phyloP scores from a whole-genome alignment of 53 echinoderm and acorn worm species.

The Mesocentrotus franciscanus region DNA sequence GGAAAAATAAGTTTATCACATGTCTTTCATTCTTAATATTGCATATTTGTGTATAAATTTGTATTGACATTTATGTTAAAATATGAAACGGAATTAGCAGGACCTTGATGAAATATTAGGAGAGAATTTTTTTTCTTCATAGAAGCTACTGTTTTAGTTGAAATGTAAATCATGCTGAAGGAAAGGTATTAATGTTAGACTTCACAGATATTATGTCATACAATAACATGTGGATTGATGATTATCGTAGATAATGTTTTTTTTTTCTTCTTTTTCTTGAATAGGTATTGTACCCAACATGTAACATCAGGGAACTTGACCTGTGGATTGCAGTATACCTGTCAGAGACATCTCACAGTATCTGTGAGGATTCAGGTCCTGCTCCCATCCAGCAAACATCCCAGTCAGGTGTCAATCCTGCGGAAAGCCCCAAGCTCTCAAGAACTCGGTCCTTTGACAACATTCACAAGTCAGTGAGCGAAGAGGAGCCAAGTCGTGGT shows the following conservation, averaged over 20 bases:
- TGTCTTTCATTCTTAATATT: not conserved
- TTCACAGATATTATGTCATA: not conserved
- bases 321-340: conserved; percentile 90
- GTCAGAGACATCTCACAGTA: conserved; percentile 75
- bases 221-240: not conserved
- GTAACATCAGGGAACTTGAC: conserved; percentile 78
- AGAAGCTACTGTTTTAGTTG: not conserved
- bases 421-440: conserved; percentile 81
- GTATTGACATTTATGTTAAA: not conserved
- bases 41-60: not conserved
- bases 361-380: conserved; percentile 62
- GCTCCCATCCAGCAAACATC: conserved; percentile 53
- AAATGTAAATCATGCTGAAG: not conserved
- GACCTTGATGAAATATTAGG: not conserved
- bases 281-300: conserved; percentile 88
- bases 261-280: not conserved
- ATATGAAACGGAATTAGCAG: not conserved
- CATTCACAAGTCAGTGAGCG: conserved; percentile 80
- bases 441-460: conserved; percentile 91
- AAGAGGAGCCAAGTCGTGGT: conserved; percentile 78
- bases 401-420: conserved; percentile 57
- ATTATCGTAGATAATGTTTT: not conserved
- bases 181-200: not conserved
- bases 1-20: not conserved
- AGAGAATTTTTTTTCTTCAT: not conserved